phyloP scores from a whole-genome alignment of 2,888 invertebrate species.

The Buathra laborator region DNA sequence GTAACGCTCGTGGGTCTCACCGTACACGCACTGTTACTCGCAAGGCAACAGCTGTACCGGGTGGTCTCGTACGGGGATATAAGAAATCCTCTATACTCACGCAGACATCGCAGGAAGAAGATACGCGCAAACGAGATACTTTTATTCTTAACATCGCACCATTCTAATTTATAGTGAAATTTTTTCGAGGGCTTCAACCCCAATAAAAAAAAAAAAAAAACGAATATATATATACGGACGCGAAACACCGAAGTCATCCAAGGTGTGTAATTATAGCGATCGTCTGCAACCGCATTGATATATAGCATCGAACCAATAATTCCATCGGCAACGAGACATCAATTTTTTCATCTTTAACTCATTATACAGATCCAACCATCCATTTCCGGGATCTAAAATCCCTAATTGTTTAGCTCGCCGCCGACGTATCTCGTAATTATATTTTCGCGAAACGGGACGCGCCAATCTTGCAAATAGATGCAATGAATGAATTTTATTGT shows the following conservation, averaged over 20 bases:
- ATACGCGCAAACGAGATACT: slow-evolving; percentile 25
- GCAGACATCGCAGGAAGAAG: slow-evolving; percentile 46
- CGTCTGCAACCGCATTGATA: too few species aligned
- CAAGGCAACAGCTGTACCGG: slow-evolving; percentile 68
- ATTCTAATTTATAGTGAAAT: slow-evolving; percentile 50
- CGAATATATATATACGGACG: background rate
- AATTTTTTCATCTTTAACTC: too few species aligned
- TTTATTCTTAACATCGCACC: slow-evolving; percentile 38
- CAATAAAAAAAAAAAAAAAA: background rate
- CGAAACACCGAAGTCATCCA: slow-evolving; percentile 6
- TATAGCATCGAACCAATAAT: too few species aligned
- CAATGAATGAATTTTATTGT: background rate
- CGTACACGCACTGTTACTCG: slow-evolving; percentile 42
- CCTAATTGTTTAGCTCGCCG: background rate
- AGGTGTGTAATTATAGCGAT: slow-evolving; percentile 1
- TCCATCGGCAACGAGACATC: too few species aligned
- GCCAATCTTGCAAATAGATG: background rate
- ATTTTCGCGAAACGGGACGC: background rate
- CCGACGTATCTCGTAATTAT: background rate
- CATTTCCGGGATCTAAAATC: too few species aligned
- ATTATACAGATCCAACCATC: too few species aligned
- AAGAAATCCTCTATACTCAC: slow-evolving; percentile 40
- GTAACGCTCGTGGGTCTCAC: slow-evolving; percentile 67
- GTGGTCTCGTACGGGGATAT: slow-evolving; percentile 70
- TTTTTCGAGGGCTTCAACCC: slow-evolving; percentile 54